phyloP scores from a whole-genome alignment of 2,888 invertebrate species.

The Hymenopus coronatus region DNA sequence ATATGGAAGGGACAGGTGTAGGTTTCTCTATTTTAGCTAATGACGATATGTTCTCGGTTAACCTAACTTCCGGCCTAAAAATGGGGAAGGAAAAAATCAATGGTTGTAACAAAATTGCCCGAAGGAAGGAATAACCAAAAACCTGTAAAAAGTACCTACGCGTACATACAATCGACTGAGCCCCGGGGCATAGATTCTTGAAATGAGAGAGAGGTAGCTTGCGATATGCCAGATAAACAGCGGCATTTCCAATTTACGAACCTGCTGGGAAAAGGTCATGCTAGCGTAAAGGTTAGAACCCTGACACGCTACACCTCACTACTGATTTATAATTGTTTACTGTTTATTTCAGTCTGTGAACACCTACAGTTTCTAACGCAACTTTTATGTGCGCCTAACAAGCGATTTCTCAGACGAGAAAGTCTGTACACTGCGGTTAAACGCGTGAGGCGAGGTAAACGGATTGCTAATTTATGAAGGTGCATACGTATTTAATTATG shows the following conservation, averaged over 20 bases:
- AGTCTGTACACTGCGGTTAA: too few relatives aligned
- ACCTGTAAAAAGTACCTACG: background rate
- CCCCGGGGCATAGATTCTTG: background rate
- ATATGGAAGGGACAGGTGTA: too few relatives aligned
- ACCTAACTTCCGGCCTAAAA: background rate
- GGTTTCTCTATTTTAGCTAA: too few relatives aligned
- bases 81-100: background rate
- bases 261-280: background rate
- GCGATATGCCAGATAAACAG: background rate
- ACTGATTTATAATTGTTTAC: background rate
- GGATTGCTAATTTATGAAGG: too few relatives aligned
- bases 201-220: background rate
- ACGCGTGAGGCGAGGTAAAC: too few relatives aligned
- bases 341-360: too few relatives aligned
- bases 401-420: too few relatives aligned
- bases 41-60: too few relatives aligned
- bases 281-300: background rate
- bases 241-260: background rate
- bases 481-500: too few relatives aligned
- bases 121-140: background rate
- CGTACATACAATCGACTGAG: background rate
- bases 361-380: too few relatives aligned
- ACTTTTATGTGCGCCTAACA: too few relatives aligned
- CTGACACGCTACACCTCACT: background rate
- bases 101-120: background rate